Percentiles rank a stretch among this genome's conserved stretches.
Conservation (phyloP, 2,888 invertebrate species). For the Drosophila putrida region DNA sequence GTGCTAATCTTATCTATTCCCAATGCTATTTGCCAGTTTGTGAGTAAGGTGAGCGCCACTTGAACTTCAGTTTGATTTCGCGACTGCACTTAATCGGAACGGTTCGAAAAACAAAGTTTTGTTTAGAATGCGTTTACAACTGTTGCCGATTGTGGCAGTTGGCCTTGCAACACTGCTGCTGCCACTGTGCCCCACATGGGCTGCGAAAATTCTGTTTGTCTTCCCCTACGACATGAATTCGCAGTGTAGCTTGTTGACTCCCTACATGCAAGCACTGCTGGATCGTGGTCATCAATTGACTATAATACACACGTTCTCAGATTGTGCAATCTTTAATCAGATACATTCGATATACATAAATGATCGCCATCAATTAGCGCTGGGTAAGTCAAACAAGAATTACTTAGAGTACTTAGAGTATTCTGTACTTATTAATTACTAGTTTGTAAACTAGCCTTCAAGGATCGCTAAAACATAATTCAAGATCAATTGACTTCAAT, state of each 20-base stretch:
- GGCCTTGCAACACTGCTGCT: conserved; percentile 4
- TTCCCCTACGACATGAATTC: conserved; percentile 66
- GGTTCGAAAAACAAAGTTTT: neutral
- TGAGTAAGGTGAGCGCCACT: neutral
- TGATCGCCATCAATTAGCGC: conserved; percentile 16
- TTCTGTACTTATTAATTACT: too few species aligned
- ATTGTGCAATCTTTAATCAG: conserved; percentile 33
- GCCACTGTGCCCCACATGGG: neutral
- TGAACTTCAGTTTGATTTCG: conserved; percentile 27
- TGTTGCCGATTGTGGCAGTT: conserved; percentile 8
- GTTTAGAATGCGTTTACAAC: conserved; percentile 32
- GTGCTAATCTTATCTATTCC: conserved; percentile 49
- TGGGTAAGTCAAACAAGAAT: conserved; percentile 27
- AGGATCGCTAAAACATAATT: too few species aligned
- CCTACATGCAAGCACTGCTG: conserved; percentile 77
- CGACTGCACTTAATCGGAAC: conserved; percentile 12
- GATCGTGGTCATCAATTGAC: conserved; percentile 84
- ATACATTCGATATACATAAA: conserved; percentile 39
- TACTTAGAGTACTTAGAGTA: too few species aligned
- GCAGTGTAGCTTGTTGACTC: conserved; percentile 75
- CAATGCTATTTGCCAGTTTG: conserved; percentile 9
- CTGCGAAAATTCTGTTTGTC: conserved; percentile 57
- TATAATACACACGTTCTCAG: conserved; percentile 75
- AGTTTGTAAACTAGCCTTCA: too few species aligned
- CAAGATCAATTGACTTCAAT: too few species aligned